Evolutionary conservation across 1,140 invertebrate genomes (phyloP).

Genomic region (Heliothis subflexa): DNA sequence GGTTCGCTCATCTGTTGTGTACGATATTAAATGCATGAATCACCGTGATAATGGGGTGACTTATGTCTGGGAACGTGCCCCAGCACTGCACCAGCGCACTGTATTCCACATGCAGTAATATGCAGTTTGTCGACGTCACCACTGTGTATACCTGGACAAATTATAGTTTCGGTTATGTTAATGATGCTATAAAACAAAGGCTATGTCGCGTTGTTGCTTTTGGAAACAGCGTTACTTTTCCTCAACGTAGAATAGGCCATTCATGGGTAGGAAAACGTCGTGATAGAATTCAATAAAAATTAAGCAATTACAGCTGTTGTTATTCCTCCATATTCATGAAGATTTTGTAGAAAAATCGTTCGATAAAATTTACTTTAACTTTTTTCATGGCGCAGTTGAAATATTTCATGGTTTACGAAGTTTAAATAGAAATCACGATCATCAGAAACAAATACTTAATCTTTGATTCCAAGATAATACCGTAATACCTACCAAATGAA

Average conservation of each 20-base stretch:
- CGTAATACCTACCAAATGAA: not conserved
- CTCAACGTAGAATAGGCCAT: no score
- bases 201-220: not conserved
- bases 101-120: slow-evolving; percentile 78
- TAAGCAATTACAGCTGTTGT: no score
- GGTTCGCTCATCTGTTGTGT: slow-evolving; percentile 34
- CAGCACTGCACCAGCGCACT: slow-evolving; percentile 74
- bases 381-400: not conserved
- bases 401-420: not conserved
- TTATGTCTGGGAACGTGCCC: slow-evolving; percentile 79
- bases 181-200: not conserved
- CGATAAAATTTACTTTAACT: no score
- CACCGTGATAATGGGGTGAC: slow-evolving; percentile 72
- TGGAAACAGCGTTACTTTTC: no score
- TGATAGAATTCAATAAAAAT: no score
- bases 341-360: no score
- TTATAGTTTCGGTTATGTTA: slow-evolving; percentile 18
- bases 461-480: not conserved
- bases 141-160: slow-evolving; percentile 74
- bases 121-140: slow-evolving; percentile 78
- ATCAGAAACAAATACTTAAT: not conserved
- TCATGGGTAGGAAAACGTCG: no score
- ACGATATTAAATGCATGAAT: slow-evolving; percentile 70
- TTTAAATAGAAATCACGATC: no score
- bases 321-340: no score